These are phyloP conservation scores for Amiota communis DNA, from an alignment of 2,888 invertebrate genomes.

Conservation along the genomic window DNA sequence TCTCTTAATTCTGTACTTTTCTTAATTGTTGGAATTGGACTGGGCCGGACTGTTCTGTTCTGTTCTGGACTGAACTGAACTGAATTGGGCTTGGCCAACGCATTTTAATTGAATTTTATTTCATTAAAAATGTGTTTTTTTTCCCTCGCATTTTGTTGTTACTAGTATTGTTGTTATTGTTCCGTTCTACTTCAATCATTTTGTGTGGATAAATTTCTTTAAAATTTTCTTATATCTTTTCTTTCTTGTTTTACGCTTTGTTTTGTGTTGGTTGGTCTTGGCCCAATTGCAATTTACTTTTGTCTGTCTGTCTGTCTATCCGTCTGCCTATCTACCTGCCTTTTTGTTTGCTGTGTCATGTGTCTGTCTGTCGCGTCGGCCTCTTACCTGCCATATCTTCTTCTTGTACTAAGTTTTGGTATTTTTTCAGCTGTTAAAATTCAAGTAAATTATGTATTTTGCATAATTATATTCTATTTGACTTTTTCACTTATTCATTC, in stretches of 20 bases:
- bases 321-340: conserved; percentile 19
- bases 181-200: conserved; percentile 10
- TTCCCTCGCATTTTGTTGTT: conserved; percentile 44
- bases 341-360: no score
- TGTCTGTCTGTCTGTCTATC: conserved; percentile 20
- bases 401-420: conserved; percentile 23
- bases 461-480: conserved; percentile 63
- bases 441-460: conserved; percentile 66
- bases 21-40: no score
- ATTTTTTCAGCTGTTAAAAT: conserved; percentile 59
- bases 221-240: conserved; percentile 2
- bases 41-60: no score
- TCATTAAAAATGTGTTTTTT: conserved; percentile 46
- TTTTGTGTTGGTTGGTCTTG: conserved; percentile 11
- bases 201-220: not conserved
- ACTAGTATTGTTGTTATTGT: not conserved
- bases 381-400: no score
- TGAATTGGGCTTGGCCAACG: conserved; percentile 32
- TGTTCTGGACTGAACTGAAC: no score
- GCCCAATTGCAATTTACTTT: no score
- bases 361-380: no score
- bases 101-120: conserved; percentile 64
- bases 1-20: no score
- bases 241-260: conserved; percentile 17
- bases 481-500: conserved; percentile 51